Base-by-base conservation (phyloP, 2,113 vertebrate genomes). In the Xyliphius kryptos region DNA sequence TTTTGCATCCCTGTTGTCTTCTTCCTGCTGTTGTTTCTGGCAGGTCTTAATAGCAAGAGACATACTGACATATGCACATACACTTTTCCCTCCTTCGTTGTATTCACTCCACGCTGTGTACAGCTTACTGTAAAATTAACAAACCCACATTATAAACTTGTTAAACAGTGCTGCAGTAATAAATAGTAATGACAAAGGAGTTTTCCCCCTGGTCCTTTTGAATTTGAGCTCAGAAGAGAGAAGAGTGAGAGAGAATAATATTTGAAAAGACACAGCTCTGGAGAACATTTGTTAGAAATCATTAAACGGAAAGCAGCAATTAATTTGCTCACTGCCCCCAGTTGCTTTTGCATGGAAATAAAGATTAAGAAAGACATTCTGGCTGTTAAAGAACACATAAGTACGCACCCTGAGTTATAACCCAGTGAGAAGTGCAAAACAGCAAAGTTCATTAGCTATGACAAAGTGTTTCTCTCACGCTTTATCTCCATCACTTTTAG, bases 1-100 rank as follows among this genome's bases (percentile, higher is more conserved):
- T 32, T 32, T 32, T 32, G 26, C 26, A 32, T 32, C 26, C 26
- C 26, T 32, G 26, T 32, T 32, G 26, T 32, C 26, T 32, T 32
- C 26, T 6, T 32, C 26, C 4, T 32, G 26, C 26, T 32, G 26
- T 32, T 32, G 26, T 32, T 79, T 86, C 77, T 88, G 70, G 71
- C 73, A 81, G 84, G 75, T 77, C 75, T 79, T 77, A 81, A 92
- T 92, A 91, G 93, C 92, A 91, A 91, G 91, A 84, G 76, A 72
- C 70, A 68, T 56, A 74, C 77, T 53, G 70, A 83, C 87, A 87
- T 91, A 85, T 85, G 78, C 89, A 88, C 87, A 91, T 91, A 89
- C 89, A 90, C 87, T 77, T 81, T n/a, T n/a, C n/a, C n/a, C n/a
- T 32, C 26, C 26, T 32, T 32, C 26, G 7, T 32, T 32, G 26